Evolutionary conservation across 2,113 vertebrate genomes (phyloP).

Genomic region (Micromys minutus): DNA sequence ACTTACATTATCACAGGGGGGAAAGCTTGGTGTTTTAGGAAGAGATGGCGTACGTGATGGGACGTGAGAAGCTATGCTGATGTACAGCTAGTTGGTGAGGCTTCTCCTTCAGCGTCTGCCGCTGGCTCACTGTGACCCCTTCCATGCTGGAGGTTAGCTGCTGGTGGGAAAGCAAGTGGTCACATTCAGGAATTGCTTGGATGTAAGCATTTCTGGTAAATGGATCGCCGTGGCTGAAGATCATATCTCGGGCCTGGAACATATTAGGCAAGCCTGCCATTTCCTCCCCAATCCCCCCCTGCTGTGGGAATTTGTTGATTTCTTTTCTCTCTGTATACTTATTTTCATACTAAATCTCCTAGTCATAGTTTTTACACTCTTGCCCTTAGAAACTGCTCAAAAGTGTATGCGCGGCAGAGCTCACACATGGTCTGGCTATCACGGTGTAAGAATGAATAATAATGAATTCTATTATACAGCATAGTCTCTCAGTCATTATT

Average conservation of each 20-base stretch:
- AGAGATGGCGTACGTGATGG: background rate
- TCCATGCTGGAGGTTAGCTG: background rate
- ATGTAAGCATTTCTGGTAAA: conserved; percentile 48
- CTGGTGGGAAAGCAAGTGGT: background rate
- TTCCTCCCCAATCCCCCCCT: background rate
- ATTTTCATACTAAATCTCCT: conserved; percentile 17
- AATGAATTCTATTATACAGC: conserved; percentile 24
- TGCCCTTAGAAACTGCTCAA: background rate
- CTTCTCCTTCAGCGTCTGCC: background rate
- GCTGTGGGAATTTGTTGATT: background rate
- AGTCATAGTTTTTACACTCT: background rate
- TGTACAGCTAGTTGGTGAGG: background rate
- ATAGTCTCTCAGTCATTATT: background rate
- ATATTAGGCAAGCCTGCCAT: background rate
- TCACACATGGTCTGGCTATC: background rate
- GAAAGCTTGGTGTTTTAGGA: background rate
- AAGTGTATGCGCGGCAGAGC: background rate
- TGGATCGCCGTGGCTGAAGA: background rate
- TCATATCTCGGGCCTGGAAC: background rate
- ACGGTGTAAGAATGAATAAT: background rate
- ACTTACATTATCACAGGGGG: background rate
- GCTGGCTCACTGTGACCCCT: background rate
- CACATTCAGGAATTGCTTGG: background rate
- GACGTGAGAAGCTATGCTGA: background rate
- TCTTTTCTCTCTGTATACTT: background rate